Base-by-base conservation (phyloP, 2,888 invertebrate species). In the Stenodera caucasica region DNA sequence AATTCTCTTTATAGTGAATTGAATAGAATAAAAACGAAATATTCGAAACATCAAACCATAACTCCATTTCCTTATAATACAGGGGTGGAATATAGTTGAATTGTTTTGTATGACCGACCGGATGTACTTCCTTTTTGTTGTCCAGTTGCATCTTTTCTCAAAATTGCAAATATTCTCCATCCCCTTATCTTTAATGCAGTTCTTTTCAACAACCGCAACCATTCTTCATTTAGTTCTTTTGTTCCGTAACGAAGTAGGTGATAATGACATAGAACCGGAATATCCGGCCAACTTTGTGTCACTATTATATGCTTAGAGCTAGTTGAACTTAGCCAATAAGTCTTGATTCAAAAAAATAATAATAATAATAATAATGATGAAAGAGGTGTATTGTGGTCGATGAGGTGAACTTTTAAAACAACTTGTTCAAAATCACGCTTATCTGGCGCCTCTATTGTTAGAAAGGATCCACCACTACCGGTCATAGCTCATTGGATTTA, bases 241-340 rank as follows among this genome's bases (percentile, higher is more conserved):
- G 78, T 78, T 77, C 77, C 73, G 67, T 68, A 72, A 76, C 73
- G 67, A 69, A 72, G 77, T 26, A 78, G 79, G 79, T 79, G 79
- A 78, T 79, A 79, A 79, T 79, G 79, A 78, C 74, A 75, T 72
- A 76, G 78, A 75, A 76, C 76, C 78, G 73, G 72, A 70, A 70
- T 74, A 76, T 78, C 78, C 78, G 79, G 78, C 76, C 77, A 77
- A 77, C 76, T 76, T 75, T 73, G 74, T 73, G 74, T 72, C 76
- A 72, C 74, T 73, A 72, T 75, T 77, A 75, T 77, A 77, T 74
- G 72, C 64, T 55, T 70, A 74, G 74, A 70, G 65, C 66, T 70
- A 70, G 69, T 71, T 72, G 74, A 18, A 2, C 18, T 2, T 26
- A 26, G 26, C 5, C 5, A 26, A n/a, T n/a, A n/a, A n/a, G n/a